Conservation (phyloP, 64 coral and sea anemone species). For the Trachythela sp. region DNA sequence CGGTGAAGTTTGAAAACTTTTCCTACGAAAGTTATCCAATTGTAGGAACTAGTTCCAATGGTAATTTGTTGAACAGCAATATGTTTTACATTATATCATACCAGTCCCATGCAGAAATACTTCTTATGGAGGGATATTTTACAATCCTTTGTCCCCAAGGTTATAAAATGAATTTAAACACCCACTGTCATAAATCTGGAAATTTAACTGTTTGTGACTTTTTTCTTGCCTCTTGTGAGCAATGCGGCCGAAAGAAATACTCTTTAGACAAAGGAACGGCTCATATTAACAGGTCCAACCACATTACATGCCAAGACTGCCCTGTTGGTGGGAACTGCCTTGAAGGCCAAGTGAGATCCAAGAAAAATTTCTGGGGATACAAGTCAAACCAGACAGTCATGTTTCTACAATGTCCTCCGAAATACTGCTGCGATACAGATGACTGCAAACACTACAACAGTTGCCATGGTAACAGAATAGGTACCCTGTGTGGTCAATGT, state of each 20-base stretch:
- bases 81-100: too few species aligned
- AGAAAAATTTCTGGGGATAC: background rate
- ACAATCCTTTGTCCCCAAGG: background rate
- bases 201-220: background rate
- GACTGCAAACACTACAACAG: background rate
- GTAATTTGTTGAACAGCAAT: too few species aligned
- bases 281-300: background rate
- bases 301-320: background rate
- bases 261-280: background rate
- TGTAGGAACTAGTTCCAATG: too few species aligned
- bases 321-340: background rate
- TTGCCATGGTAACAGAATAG: slow-evolving; percentile 1
- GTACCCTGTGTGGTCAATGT: background rate
- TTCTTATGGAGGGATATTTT: background rate
- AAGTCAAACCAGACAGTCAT: background rate
- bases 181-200: background rate
- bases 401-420: background rate
- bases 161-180: background rate
- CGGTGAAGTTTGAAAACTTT: too few species aligned
- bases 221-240: background rate
- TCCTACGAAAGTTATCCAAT: too few species aligned
- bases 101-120: background rate
- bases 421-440: background rate
- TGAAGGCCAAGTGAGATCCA: background rate
- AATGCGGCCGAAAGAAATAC: background rate